Base-by-base conservation (phyloP, 2,113 vertebrate genomes). In the Cervus canadensis region DNA sequence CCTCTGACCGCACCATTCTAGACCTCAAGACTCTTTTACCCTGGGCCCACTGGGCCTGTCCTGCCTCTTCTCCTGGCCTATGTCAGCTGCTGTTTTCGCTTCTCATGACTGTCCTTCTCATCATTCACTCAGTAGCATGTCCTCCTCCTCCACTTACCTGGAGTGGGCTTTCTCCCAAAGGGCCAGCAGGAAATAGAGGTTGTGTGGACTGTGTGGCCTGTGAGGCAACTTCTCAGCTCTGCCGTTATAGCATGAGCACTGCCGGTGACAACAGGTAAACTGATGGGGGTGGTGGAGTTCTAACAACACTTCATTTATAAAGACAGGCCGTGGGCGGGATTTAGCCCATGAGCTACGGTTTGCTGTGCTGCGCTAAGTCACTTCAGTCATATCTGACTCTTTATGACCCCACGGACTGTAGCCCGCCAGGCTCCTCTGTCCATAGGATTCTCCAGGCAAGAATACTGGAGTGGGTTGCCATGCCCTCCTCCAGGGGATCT, bases 261-360 rank as follows among this genome's bases (percentile, higher is more conserved):
- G 43, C n/a, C 78, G 3, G 7, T 7, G 14, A 40, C 25, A 30
- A 28, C 5, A 48, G 2, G 84, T 14, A 33, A 57, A 25, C 7
- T 2, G 16, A 23, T 4, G n/a, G 40, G 8, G 3, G 1, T 2
- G 56, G n/a, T 40, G 57, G 89, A 36, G 21, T 36, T 40, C 54
- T 62, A 76, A 43, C 87, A 64, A 93, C 52, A 76, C 81, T 89
- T 88, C 45, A 48, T 36, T 90, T n/a, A 83, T 30, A 9, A 17
- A 82, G 54, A 17, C 25, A 48, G 25, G 28, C 17, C 0, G 13
- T 9, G 36, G 84, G 48, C 5, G 0, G 13, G 64, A 59, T 30
- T n/a, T 43, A 17, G 54, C 19, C 2, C 0, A 0, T 1, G 40
- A 57, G 7, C 59, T 78, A 6, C 17, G 9, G 26, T 60, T 67